Evolutionary conservation across 2,888 invertebrate species (phyloP), one percentile per base, ranked within the genome.

Genomic region (Aphidius colemani): DNA sequence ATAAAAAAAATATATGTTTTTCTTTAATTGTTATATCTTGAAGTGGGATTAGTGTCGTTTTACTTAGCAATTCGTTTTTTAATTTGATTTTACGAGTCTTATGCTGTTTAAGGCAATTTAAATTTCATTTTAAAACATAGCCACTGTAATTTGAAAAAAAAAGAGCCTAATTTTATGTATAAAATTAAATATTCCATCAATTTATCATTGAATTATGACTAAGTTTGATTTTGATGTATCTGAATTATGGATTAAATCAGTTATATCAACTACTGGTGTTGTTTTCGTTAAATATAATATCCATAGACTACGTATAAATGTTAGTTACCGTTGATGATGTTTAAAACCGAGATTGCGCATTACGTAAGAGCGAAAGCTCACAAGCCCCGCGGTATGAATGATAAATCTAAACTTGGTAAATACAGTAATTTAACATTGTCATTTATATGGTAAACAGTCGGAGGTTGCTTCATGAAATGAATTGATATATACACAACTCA

Each of bases 361-460:
- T 10, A 41, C 53, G 5, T 30, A 30, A 30, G 30, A 30, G 30
- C 30, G 2, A 30, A 30, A 2, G 30, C 30, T 30, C 30, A 30
- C 30, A 30, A 53, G 41, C 39, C 53, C 53, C 53, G 41, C 53
- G 53, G 53, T 53, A 53, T 75, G 75, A 78, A 78, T 78, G 76
- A 77, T 78, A 76, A 79, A 79, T 78, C 75, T 74, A 76, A 71
- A 75, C 77, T 76, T 76, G 74, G 77, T 76, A 78, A 79, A 78
- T 75, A 75, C 77, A 75, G 77, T 76, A 76, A 78, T 79, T 78
- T 76, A 77, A 77, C 78, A 76, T 75, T 75, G 79, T 79, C 78
- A 78, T 79, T 78, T 79, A 78, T 79, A 79, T 79, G 79, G 78
- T 78, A 79, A 78, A 79, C 75, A 78, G 79, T 71, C 68, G 69